phyloP scores from a whole-genome alignment of 1,140 invertebrate genomes.

The Potamilus streckersoni region DNA sequence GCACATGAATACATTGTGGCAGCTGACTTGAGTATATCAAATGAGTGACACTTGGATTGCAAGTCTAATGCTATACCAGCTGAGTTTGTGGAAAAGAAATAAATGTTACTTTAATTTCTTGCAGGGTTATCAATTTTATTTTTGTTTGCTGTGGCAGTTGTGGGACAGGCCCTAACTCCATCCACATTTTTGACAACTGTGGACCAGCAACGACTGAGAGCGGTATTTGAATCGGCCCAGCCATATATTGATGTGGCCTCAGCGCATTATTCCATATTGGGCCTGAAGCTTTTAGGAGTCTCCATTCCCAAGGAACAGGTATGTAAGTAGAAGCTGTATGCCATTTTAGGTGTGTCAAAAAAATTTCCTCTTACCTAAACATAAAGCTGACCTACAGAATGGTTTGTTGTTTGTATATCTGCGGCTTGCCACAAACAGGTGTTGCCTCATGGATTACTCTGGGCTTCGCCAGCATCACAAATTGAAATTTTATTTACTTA shows the following conservation, averaged over 20 bases:
- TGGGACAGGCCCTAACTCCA: constrained; percentile 63
- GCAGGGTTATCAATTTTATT: constrained; percentile 55
- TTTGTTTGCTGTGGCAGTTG: constrained; percentile 59
- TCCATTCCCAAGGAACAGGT: constrained; percentile 70
- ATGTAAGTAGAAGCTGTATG: constrained; percentile 31
- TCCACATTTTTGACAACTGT: constrained; percentile 72
- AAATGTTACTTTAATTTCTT: constrained; percentile 21
- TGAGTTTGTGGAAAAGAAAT: too few relatives aligned
- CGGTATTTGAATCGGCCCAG: constrained; percentile 72
- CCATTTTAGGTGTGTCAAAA: neutral
- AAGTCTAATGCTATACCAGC: too few relatives aligned
- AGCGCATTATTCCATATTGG: constrained; percentile 73
- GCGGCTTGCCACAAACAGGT: too few relatives aligned
- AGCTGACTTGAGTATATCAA: too few relatives aligned
- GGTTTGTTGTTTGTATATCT: too few relatives aligned
- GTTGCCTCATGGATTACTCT: too few relatives aligned
- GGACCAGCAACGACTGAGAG: constrained; percentile 71
- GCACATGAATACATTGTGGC: too few relatives aligned
- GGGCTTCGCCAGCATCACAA: too few relatives aligned
- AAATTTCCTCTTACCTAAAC: neutral
- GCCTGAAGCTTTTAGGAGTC: constrained; percentile 70
- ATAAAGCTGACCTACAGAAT: neutral
- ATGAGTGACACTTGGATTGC: too few relatives aligned
- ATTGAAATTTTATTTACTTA: too few relatives aligned
- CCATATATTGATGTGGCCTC: constrained; percentile 70